These are phyloP conservation scores for Leptinotarsa undecemlineata DNA, from an alignment of 1,140 invertebrate genomes.

Conservation along the genomic window DNA sequence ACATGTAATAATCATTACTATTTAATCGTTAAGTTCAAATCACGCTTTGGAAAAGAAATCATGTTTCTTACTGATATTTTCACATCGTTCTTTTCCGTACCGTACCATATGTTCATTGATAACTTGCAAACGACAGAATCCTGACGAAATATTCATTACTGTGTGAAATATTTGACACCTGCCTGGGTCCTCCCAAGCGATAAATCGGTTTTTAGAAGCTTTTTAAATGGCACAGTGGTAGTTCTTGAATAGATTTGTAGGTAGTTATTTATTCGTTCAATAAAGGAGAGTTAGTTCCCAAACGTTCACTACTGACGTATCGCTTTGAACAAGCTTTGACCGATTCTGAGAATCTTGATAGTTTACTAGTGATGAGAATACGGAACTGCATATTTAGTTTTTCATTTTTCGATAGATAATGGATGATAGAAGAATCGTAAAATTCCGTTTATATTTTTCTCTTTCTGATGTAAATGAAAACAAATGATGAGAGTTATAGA, in stretches of 20 bases:
- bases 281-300: neutral
- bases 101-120: too few species aligned
- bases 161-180: constrained; percentile 9
- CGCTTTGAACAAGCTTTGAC: neutral
- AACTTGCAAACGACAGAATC: neutral
- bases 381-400: too few species aligned
- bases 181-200: constrained; percentile 6
- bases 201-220: constrained; percentile 1
- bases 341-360: neutral
- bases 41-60: too few species aligned
- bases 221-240: neutral
- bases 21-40: too few species aligned
- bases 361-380: neutral
- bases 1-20: too few species aligned
- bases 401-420: too few species aligned
- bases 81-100: too few species aligned
- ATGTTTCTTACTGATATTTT: too few species aligned
- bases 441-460: too few species aligned
- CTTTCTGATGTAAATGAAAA: too few species aligned
- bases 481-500: too few species aligned
- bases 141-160: neutral
- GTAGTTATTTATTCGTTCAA: neutral
- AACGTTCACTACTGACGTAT: neutral
- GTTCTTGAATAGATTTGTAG: neutral
- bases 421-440: too few species aligned